A percentile compares a stretch with the other conserved stretches of the same genome.
Evolutionary conservation across 2,888 invertebrate species (phyloP).

Genomic region (Dusona sp.): DNA sequence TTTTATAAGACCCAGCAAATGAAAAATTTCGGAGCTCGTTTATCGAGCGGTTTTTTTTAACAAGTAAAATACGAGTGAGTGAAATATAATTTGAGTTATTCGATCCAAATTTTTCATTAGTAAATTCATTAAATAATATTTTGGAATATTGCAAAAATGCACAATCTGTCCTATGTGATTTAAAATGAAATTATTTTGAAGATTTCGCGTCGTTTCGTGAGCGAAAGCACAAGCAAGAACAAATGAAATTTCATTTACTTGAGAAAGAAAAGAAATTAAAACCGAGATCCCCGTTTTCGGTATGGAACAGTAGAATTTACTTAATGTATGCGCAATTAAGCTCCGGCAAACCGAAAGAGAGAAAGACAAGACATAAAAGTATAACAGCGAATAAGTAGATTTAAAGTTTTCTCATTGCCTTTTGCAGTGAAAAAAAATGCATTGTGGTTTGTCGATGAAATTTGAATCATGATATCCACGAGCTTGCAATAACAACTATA

Average conservation of each 20-base stretch:
- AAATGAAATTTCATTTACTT: conserved; percentile 50
- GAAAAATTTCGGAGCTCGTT: neutral
- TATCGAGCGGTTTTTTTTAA: neutral
- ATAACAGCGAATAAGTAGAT: conserved; percentile 1
- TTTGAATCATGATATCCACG: conserved; percentile 13
- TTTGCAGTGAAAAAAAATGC: conserved; percentile 27
- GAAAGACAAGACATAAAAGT: conserved; percentile 29
- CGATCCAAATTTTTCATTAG: neutral
- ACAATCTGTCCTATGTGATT: conserved; percentile 5
- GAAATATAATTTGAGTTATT: too few species aligned
- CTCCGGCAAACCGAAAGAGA: conserved; percentile 46
- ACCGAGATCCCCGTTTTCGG: conserved; percentile 21
- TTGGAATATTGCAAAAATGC: conserved; percentile 11
- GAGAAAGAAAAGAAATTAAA: conserved; percentile 55
- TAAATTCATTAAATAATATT: neutral
- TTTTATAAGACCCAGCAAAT: neutral
- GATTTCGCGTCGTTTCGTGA: conserved; percentile 19
- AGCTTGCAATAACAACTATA: neutral
- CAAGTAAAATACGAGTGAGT: too few species aligned
- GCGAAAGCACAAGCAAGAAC: conserved; percentile 33
- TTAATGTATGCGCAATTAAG: conserved; percentile 65
- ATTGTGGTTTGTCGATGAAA: conserved; percentile 12
- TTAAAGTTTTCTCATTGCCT: conserved; percentile 52
- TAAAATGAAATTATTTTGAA: conserved; percentile 38
- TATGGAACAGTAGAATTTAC: conserved; percentile 52